Evolutionary conservation across 2,888 invertebrate genomes (phyloP), one percentile per base, ranked within the genome.

Genomic region (Calliphora vomitoria): DNA sequence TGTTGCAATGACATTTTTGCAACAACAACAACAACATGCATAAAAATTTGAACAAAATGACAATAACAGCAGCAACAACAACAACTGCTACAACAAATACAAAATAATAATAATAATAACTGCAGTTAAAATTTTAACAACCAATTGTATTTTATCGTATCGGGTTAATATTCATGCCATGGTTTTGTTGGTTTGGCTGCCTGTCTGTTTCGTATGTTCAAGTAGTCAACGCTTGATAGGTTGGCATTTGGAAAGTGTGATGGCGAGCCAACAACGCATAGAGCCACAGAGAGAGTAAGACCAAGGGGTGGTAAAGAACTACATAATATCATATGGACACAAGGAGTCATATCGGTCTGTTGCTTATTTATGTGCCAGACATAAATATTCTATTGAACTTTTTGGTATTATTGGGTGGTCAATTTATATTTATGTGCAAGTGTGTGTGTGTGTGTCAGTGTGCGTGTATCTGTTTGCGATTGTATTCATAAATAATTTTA

Each of bases 1-100:
- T 89, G 89, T 89, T 89, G 88, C 89, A 89, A 85, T 88, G 89
- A 89, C 89, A 89, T 88, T 88, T 74, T 69, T 86, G 83, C 85
- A 82, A 75, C 18, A 44, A 44, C 41, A 71, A 50, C 69, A 69
- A 76, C 31, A 75, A 60, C 55, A 71, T 13, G 11, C 47, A 3
- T 20, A 4, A 66, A 62, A 55, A 11, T 8, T 31, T 78, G 4
- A 44, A 66, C 68, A 74, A 50, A 58, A 80, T 74, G 74, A 64
- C 74, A 75, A 82, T 38, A 68, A 66, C 8, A 58, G 10, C 35
- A 62, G 15, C n/a, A 35, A 44, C 81, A 69, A 44, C 81, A 69
- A 38, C 55, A 68, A 71, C 50, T 66, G 68, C 18, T 76, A 35
- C 64, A 80, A 78, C 72, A 41, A 68, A 60, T 55, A 76, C 44